Evolutionary conservation across 2,113 vertebrate genomes (phyloP).

Genomic region (Phrynosoma blainvillii): DNA sequence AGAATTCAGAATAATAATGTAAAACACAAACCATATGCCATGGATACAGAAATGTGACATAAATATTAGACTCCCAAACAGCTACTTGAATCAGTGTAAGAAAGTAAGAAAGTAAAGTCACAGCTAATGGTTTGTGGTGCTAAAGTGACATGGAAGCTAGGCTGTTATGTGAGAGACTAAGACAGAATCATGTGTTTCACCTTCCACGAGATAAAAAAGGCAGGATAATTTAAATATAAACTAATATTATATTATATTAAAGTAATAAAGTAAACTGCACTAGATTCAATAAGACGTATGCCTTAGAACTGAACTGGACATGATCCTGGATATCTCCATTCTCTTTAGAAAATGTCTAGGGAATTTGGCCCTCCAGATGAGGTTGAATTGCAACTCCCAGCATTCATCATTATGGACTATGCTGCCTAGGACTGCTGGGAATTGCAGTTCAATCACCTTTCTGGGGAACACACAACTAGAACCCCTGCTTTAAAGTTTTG

Average conservation of each 20-base stretch:
- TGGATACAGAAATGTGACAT: conserved; percentile 42
- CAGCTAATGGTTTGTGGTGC: not conserved
- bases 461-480: not conserved
- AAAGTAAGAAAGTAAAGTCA: not conserved
- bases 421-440: too few species aligned
- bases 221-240: not conserved
- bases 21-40: conserved; percentile 35
- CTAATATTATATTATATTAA: not conserved
- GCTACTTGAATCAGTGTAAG: not conserved
- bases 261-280: not conserved
- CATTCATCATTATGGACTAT: too few species aligned
- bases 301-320: not conserved
- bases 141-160: not conserved
- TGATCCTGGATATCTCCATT: not conserved
- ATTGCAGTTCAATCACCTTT: not conserved
- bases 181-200: not conserved
- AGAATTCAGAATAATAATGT: not conserved
- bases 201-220: not conserved
- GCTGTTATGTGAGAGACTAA: not conserved
- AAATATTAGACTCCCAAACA: not conserved
- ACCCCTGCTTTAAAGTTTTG: not conserved
- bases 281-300: not conserved
- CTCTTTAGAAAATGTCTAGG: not conserved
- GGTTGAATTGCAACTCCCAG: too few species aligned
- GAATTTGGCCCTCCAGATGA: not conserved